Evolutionary conservation across 2,888 invertebrate species (phyloP).

Genomic region (Sthenelais limicola): DNA sequence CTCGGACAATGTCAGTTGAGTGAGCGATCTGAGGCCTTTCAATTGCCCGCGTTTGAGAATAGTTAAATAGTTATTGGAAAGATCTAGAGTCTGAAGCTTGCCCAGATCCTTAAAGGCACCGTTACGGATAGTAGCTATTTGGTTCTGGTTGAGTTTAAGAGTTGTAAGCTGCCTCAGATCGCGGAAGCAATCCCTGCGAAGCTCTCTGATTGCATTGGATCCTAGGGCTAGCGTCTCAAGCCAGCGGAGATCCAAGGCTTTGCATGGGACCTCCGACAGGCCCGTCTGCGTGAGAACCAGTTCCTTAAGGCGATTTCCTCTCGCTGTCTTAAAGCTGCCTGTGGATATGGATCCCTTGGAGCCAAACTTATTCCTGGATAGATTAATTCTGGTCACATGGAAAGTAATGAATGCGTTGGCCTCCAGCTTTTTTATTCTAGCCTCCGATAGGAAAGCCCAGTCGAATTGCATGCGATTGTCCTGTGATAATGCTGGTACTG

Average conservation of each 20-base stretch:
- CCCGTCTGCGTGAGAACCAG: not conserved
- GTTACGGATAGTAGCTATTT: not conserved
- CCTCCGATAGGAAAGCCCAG: not conserved
- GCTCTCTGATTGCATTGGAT: not conserved
- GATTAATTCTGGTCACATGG: conserved; percentile 1
- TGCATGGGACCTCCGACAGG: conserved; percentile 3
- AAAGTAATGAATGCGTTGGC: conserved; percentile 16
- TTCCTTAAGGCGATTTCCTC: not conserved
- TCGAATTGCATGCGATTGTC: conserved; percentile 13
- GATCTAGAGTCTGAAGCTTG: not conserved
- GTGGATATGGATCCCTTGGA: not conserved
- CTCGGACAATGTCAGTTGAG: not conserved
- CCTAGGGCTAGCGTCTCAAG: not conserved
- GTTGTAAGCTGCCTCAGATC: not conserved
- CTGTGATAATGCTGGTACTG: not conserved
- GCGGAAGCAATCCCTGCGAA: not conserved
- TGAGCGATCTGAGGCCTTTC: not conserved
- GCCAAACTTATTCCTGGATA: not conserved
- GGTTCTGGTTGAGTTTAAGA: conserved; percentile 7
- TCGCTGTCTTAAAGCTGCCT: not conserved
- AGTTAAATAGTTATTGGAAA: not conserved
- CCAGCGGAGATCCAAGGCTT: not conserved
- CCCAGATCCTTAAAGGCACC: not conserved
- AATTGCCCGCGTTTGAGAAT: not conserved
- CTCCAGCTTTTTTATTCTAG: not conserved